Conservation (phyloP, 1,140 invertebrate genomes). For the Drosophila takahashii region DNA sequence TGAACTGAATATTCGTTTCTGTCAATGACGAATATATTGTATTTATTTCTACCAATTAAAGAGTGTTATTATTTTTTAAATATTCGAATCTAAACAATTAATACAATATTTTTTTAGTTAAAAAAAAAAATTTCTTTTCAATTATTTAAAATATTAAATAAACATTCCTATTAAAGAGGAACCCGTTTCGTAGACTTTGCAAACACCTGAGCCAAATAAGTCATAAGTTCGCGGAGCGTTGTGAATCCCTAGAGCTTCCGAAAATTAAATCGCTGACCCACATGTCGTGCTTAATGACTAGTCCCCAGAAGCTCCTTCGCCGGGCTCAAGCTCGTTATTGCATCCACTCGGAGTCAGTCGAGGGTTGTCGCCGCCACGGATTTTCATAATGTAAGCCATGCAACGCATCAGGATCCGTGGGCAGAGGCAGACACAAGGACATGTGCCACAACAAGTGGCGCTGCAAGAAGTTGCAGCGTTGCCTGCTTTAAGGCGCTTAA, state of each 20-base stretch:
- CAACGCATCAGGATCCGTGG: background rate
- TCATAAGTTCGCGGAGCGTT: background rate
- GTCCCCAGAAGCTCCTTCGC: constrained; percentile 5
- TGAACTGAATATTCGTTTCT: no score
- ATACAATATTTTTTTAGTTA: no score
- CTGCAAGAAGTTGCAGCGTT: constrained; percentile 46
- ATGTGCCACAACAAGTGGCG: constrained; percentile 66
- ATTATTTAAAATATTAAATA: no score
- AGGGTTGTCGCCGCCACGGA: constrained; percentile 30
- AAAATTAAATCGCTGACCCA: constrained; percentile 35
- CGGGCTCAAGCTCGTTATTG: constrained; percentile 30
- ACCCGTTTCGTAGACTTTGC: background rate
- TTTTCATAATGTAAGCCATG: constrained; percentile 45
- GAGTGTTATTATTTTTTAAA: no score
- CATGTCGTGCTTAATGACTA: constrained; percentile 40
- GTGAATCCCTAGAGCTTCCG: background rate
- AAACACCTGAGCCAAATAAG: background rate
- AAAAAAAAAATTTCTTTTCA: no score
- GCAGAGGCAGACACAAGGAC: constrained; percentile 23
- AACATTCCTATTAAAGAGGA: background rate
- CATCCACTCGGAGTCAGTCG: constrained; percentile 40
- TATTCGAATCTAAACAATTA: no score
- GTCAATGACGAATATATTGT: no score
- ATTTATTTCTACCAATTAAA: background rate
- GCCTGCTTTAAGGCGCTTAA: constrained; percentile 79